phyloP scores from a whole-genome alignment of 2,113 vertebrate species.

The Aleadryas rufinucha region DNA sequence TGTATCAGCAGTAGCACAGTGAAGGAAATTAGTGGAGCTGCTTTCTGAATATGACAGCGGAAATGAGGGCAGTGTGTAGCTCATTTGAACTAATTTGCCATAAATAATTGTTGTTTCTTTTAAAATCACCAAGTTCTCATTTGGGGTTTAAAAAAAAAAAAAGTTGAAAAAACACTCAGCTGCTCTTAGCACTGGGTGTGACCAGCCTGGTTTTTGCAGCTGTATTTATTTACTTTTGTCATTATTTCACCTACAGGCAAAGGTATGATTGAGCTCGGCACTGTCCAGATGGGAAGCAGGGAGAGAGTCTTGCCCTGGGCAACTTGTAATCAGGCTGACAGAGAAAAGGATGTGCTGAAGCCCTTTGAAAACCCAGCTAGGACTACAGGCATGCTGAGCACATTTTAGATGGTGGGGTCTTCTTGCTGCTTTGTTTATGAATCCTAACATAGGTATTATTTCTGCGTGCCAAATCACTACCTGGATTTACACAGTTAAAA shows the following conservation, averaged over 20 bases:
- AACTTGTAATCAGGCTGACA: neutral
- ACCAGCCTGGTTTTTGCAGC: neutral
- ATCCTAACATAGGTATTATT: neutral
- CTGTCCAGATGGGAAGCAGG: slow-evolving; percentile 4
- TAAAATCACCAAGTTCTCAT: neutral
- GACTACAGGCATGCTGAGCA: neutral
- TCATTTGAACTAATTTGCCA: neutral
- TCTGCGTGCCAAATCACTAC: neutral
- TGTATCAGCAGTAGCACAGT: neutral
- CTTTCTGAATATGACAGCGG: neutral
- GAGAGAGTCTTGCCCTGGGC: neutral
- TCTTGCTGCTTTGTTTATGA: neutral
- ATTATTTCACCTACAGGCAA: neutral
- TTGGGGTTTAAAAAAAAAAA: neutral
- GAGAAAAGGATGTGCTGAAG: neutral
- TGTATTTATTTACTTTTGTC: slow-evolving; percentile 27
- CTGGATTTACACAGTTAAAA: neutral
- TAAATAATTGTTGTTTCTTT: neutral
- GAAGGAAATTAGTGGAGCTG: neutral
- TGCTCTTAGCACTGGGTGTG: neutral
- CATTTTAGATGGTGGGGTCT: neutral
- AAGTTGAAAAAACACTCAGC: neutral
- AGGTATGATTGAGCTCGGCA: neutral
- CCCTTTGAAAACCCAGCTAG: neutral
- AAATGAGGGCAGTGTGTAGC: neutral